Base-by-base conservation (phyloP, 35 echinoderm and acorn worm genomes). In the Apostichopus californicus region DNA sequence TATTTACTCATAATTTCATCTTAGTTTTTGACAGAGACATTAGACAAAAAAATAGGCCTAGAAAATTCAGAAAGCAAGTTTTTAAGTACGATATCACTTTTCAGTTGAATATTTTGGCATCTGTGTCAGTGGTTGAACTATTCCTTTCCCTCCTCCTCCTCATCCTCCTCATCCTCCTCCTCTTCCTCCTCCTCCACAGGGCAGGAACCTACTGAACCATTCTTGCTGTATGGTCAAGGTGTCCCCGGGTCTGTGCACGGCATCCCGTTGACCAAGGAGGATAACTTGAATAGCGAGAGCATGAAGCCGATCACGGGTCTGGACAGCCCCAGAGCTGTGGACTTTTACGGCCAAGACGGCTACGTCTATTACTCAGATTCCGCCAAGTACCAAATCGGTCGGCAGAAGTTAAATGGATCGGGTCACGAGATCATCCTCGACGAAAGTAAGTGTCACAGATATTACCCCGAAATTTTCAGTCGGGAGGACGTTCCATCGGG, bases 351-450 rank as follows among this genome's bases (percentile, higher is more conserved):
- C 5, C 77, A 78, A 2, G 90, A 98, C 22, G 95, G 93, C 46
- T 96, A 94, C 65, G 81, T 98, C 20, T 98, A 98, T 88, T 98
- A 93, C 78, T 87, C 96, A 24, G 96, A 98, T 59, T 96, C 94
- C 0, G 92, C 92, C 21, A 90, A 90, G 21, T 96, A 96, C 77
- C 56, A 73, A 18, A 98, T 98, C 15, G 94, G 90, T 56, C 77
- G 94, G 14, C 93, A 96, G 88, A 94, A 80, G 56, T 72, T 94
- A 2, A 92, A 96, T 57, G 91, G 72, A 73, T 90, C 93, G 5
- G 77, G 54, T 11, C 17, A 59, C 9, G 91, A 98, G 78, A 71
- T 73, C n/a, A 70, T 98, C 11, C 86, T 94, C 1, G 34, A 34
- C 5, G 86, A 90, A 57, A 89, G 96, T 98, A 90, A 98, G 96